phyloP scores from a whole-genome alignment of 2,888 invertebrate genomes.

The Margaritifera margaritifera region DNA sequence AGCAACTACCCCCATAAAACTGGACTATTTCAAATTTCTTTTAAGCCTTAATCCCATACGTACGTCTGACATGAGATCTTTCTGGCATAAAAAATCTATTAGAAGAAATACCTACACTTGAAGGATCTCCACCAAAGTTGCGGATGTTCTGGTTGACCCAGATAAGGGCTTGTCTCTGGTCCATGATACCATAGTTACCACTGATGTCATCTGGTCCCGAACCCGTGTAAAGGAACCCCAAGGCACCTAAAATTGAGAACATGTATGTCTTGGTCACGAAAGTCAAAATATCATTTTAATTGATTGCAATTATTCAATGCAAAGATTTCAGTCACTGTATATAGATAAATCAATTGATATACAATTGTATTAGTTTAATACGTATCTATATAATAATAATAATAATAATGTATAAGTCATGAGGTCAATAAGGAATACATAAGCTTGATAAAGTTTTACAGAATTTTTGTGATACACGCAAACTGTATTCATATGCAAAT shows the following conservation, averaged over 20 bases:
- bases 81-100: neutral
- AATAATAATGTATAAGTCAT: no score
- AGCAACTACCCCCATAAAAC: neutral
- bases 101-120: no score
- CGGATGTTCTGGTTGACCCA: conserved; percentile 47
- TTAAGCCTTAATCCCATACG: neutral
- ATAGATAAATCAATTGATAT: no score
- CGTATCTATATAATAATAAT: no score
- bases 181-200: conserved; percentile 58
- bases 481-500: no score
- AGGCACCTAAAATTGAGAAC: conserved; percentile 34
- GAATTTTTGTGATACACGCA: no score
- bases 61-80: neutral
- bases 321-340: no score
- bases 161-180: conserved; percentile 48
- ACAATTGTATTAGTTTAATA: no score
- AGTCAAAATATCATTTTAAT: no score
- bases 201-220: conserved; percentile 22
- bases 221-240: conserved; percentile 52
- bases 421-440: no score
- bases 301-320: no score
- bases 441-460: no score
- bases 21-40: neutral
- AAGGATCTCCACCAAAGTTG: conserved; percentile 44
- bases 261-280: neutral